phyloP scores from a whole-genome alignment of 2,888 invertebrate species.

The Laothoe populi region DNA sequence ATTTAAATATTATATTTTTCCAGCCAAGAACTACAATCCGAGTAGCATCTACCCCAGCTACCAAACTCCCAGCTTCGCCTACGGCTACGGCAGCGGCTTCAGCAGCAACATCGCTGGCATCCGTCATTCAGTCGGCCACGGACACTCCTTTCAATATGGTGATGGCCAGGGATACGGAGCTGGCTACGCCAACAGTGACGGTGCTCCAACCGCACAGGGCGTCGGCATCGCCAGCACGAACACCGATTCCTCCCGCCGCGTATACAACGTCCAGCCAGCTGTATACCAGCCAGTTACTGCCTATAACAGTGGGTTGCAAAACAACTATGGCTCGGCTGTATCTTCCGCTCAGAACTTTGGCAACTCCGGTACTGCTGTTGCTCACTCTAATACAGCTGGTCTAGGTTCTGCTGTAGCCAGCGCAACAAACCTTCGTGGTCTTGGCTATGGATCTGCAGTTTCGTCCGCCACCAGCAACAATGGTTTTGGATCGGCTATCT shows the following conservation, averaged over 20 bases:
- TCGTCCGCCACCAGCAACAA: constrained; percentile 44
- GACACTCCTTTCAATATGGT: constrained; percentile 65
- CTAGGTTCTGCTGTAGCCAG: constrained; percentile 59
- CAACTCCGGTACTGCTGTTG: constrained; percentile 56
- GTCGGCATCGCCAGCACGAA: constrained; percentile 61
- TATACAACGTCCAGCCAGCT: constrained; percentile 38
- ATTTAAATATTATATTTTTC: constrained; percentile 20
- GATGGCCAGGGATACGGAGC: constrained; percentile 65
- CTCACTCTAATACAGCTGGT: constrained; percentile 53
- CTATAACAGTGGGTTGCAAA: constrained; percentile 43
- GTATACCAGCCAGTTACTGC: constrained; percentile 43
- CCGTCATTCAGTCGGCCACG: constrained; percentile 66
- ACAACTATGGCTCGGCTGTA: constrained; percentile 49
- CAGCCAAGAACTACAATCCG: constrained; percentile 31
- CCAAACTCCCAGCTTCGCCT: constrained; percentile 67
- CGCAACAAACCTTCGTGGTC: constrained; percentile 49
- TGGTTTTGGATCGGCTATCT: constrained; percentile 40
- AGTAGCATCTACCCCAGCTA: constrained; percentile 50
- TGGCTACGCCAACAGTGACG: constrained; percentile 53
- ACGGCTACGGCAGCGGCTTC: constrained; percentile 73
- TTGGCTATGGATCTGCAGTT: constrained; percentile 49
- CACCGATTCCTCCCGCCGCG: constrained; percentile 23
- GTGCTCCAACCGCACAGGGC: constrained; percentile 59
- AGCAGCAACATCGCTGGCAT: constrained; percentile 75
- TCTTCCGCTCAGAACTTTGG: constrained; percentile 61